Base-by-base conservation (phyloP, 2,797 vertebrate species). In the Scyliorhinus canicula region DNA sequence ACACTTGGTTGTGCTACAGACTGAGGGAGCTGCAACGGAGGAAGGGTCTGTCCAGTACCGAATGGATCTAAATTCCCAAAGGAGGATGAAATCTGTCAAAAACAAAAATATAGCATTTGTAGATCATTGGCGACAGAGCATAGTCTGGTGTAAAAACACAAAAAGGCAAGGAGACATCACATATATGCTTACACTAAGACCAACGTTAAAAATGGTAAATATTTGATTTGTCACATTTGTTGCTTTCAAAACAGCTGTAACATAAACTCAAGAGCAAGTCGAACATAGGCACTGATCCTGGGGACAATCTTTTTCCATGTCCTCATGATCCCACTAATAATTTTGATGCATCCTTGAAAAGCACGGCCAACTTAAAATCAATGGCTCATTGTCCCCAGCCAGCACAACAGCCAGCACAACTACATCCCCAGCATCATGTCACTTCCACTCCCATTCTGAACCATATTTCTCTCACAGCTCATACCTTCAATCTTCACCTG, bases 1-100 rank as follows among this genome's bases (percentile, higher is more conserved):
- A 96, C 96, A 2, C 96, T 96, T 60, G 97, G 97, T 40, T 97
- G 96, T 0, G 97, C 0, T 0, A 96, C 95, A 95, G 97, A 96
- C 96, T 99, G 98, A 44, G 99, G 98, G 84, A 99, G 96, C 97
- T 99, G 98, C 95, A 99, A 96, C 0, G 98, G 98, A 0, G 99
- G 99, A 63, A 99, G 96, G 0, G 97, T 96, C 79, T 99, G 99
- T 24, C 99, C 99, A 0, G 97, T 99, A 67, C 99, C 99, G 95
- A 99, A 99, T 0, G 99, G 99, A 97, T 99, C 99, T 0, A 99
- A 97, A 96, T 98, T 99, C 85, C 98, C 98, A 96, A 99, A 99
- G 0, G 98, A 99, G 0, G 97, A 98, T 31, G 98, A 98, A 82
- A 99, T 98, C 99, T 99, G 96, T 3, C 35, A 40, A 86, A 95